These are phyloP conservation scores for Tillus elongatus DNA, from an alignment of 2,888 invertebrate genomes.

Conservation along the genomic window DNA sequence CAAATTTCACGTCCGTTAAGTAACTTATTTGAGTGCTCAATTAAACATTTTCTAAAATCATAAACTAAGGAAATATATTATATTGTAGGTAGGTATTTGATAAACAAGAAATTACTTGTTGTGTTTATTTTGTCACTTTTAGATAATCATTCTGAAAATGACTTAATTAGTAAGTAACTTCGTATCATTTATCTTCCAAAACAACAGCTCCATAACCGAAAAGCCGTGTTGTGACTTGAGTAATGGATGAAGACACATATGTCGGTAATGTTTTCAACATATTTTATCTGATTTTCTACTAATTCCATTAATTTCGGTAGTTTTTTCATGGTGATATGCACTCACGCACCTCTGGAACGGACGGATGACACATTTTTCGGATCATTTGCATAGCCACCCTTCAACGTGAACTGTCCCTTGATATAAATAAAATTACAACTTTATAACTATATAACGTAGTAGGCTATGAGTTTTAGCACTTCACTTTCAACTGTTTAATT, in stretches of 20 bases:
- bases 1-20: no score
- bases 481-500: slow-evolving; percentile 3
- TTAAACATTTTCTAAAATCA: no score
- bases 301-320: slow-evolving; percentile 23
- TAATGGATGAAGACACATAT: slow-evolving; percentile 23
- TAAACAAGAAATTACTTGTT: no score
- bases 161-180: no score
- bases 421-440: slow-evolving; percentile 25
- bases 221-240: slow-evolving; percentile 19
- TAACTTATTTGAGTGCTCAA: no score
- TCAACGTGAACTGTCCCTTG: slow-evolving; percentile 16
- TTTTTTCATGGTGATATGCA: slow-evolving; percentile 4
- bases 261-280: slow-evolving; percentile 24
- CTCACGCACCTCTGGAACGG: slow-evolving; percentile 17
- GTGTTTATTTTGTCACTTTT: no score
- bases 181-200: no score
- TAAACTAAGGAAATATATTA: no score
- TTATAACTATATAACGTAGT: slow-evolving; percentile 22
- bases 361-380: slow-evolving; percentile 19
- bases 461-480: background rate
- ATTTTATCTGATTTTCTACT: slow-evolving; percentile 23
- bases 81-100: no score
- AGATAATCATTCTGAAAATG: no score
- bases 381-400: slow-evolving; percentile 21
- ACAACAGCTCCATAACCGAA: no score